Percentiles rank a stretch among this genome's conserved stretches.
These are phyloP conservation scores for Zosterops lateralis DNA, from an alignment of 2,113 vertebrate species.

Conservation along the genomic window DNA sequence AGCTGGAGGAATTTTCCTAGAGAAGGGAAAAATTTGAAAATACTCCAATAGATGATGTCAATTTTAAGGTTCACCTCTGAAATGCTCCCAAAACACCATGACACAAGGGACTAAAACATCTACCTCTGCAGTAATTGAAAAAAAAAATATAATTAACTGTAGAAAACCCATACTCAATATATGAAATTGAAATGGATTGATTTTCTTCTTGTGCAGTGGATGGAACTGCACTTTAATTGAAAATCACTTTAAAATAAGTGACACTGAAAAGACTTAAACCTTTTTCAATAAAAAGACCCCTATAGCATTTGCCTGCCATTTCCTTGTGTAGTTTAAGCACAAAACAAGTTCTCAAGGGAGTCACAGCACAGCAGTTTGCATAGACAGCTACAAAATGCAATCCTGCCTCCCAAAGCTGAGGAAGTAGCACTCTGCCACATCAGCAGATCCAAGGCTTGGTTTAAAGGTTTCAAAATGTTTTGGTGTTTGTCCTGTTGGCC, in stretches of 20 bases:
- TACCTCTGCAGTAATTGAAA: not conserved
- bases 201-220: conserved; percentile 1
- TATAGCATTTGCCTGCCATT: not conserved
- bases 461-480: not conserved
- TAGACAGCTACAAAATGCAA: not conserved
- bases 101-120: not conserved
- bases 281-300: not conserved
- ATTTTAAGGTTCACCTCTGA: not conserved
- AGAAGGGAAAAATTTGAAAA: not conserved
- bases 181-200: not conserved
- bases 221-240: conserved; percentile 1
- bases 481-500: not conserved
- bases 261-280: not conserved
- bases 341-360: not conserved
- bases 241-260: not conserved
- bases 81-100: not conserved
- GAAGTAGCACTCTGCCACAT: not conserved
- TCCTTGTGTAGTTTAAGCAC: not conserved
- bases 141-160: not conserved
- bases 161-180: not conserved
- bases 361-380: not conserved
- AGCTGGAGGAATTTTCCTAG: not conserved
- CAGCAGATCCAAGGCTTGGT: not conserved
- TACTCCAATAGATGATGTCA: not conserved
- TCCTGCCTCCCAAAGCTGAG: not conserved